These are phyloP conservation scores for Phymorhynchus buccinoides DNA, from an alignment of 1,140 invertebrate species.

Conservation along the genomic window DNA sequence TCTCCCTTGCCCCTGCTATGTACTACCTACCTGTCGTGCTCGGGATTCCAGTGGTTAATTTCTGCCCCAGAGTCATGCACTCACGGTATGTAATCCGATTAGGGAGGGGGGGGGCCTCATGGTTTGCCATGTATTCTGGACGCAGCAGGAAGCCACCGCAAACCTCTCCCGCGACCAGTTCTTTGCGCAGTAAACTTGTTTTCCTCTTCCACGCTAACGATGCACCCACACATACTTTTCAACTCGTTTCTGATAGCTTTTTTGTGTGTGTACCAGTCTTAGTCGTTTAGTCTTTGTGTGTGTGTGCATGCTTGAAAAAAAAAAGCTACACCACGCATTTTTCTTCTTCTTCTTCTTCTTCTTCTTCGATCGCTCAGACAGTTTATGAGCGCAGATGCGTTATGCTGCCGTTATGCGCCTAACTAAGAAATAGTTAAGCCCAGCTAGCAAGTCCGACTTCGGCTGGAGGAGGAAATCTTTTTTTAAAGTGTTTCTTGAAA, in stretches of 20 bases:
- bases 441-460: too few relatives aligned
- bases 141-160: background rate
- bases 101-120: background rate
- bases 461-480: too few relatives aligned
- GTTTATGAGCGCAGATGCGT: too few relatives aligned
- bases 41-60: background rate
- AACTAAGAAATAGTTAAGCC: too few relatives aligned
- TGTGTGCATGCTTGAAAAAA: too few relatives aligned
- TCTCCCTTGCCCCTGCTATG: background rate
- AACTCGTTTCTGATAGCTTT: background rate
- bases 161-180: background rate
- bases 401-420: too few relatives aligned
- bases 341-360: background rate
- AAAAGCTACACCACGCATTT: too few relatives aligned
- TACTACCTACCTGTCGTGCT: background rate
- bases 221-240: background rate
- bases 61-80: background rate
- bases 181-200: background rate
- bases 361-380: too few relatives aligned
- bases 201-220: background rate
- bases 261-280: background rate
- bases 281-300: too few relatives aligned
- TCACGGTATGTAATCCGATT: background rate
- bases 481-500: too few relatives aligned
- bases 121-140: background rate